Conservation (phyloP, 2,113 vertebrate genomes). For the Sprattus sprattus region DNA sequence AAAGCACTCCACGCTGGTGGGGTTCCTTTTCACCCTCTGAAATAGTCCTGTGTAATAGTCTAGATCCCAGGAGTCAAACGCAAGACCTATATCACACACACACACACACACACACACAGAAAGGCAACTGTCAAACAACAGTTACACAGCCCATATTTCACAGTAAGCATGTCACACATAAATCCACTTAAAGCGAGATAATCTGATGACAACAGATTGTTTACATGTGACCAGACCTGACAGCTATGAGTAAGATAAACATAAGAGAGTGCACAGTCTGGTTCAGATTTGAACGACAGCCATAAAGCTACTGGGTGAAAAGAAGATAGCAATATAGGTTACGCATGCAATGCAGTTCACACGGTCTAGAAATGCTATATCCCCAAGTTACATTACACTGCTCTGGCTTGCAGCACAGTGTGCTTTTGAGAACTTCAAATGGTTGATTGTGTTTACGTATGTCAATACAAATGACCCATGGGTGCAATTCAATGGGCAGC, state of each 20-base stretch:
- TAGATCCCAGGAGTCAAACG: conserved; percentile 88
- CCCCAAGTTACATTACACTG: neutral
- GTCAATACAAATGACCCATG: too few relatives aligned
- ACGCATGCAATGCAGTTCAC: neutral
- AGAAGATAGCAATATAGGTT: neutral
- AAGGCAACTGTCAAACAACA: neutral
- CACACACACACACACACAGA: conserved; percentile 3
- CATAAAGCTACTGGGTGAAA: neutral
- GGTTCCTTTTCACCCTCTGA: conserved; percentile 80
- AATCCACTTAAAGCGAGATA: too few relatives aligned
- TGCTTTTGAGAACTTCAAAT: neutral
- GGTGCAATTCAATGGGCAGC: too few relatives aligned
- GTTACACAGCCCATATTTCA: too few relatives aligned
- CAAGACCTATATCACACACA: conserved; percentile 71
- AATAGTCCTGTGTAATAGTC: conserved; percentile 85
- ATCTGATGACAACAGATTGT: too few relatives aligned
- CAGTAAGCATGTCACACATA: too few relatives aligned
- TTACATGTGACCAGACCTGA: too few relatives aligned
- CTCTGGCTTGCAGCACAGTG: neutral
- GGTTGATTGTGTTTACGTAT: too few relatives aligned
- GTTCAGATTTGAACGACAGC: neutral
- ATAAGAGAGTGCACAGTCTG: neutral
- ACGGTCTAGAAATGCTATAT: neutral
- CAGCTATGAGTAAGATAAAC: neutral
- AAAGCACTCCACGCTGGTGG: conserved; percentile 87